These are phyloP conservation scores for Boloria selene DNA, from an alignment of 2,888 invertebrate species.

Conservation along the genomic window DNA sequence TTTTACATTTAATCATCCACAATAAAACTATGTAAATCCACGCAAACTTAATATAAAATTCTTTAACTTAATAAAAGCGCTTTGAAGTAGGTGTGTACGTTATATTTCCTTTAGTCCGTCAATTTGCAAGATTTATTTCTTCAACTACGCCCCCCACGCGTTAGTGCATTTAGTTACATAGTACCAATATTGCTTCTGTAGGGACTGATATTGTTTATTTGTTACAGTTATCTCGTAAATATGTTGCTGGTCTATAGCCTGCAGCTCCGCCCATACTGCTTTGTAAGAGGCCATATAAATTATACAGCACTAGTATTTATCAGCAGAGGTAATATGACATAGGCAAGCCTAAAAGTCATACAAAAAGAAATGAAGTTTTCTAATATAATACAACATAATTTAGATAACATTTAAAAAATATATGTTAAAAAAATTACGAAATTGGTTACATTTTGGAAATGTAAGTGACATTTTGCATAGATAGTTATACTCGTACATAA, in stretches of 20 bases:
- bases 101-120: conserved; percentile 49
- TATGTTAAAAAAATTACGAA: too few relatives aligned
- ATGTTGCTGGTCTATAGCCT: conserved; percentile 4
- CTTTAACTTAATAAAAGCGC: conserved; percentile 17
- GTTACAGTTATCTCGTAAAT: conserved; percentile 21
- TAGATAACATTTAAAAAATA: too few relatives aligned
- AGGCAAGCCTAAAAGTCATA: too few relatives aligned
- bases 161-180: conserved; percentile 4
- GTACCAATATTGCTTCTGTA: conserved; percentile 7
- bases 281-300: conserved; percentile 2
- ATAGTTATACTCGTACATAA: too few relatives aligned
- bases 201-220: conserved; percentile 23
- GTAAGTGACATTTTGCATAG: too few relatives aligned
- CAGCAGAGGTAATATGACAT: too few relatives aligned
- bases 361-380: too few relatives aligned
- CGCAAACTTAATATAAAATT: neutral
- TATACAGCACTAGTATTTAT: neutral
- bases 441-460: too few relatives aligned
- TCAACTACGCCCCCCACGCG: conserved; percentile 40
- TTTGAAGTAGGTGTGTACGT: conserved; percentile 37
- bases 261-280: conserved; percentile 5
- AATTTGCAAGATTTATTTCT: conserved; percentile 53
- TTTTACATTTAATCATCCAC: too few relatives aligned
- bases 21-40: too few relatives aligned
- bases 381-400: too few relatives aligned